These are phyloP conservation scores for Chloromyia formosa DNA, from an alignment of 2,888 invertebrate species.

Conservation along the genomic window DNA sequence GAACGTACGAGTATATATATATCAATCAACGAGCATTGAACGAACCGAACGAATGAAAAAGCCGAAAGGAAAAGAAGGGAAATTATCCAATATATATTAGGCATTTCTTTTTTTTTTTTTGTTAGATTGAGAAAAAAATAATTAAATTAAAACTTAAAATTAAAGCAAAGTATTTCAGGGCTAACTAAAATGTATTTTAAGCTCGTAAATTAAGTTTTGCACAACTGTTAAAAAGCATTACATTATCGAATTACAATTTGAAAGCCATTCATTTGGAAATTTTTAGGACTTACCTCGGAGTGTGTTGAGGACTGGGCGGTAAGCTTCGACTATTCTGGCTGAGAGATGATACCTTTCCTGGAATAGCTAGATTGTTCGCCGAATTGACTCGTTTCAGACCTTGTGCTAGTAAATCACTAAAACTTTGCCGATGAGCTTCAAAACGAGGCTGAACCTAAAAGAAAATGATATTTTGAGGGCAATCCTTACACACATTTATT, in stretches of 20 bases:
- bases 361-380: conserved; percentile 73
- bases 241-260: not conserved
- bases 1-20: not conserved
- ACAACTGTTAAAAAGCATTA: conserved; percentile 18
- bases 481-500: too few species aligned
- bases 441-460: conserved; percentile 38
- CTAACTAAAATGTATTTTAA: conserved; percentile 15
- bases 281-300: conserved; percentile 66
- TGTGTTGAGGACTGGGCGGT: conserved; percentile 80
- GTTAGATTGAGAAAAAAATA: not conserved
- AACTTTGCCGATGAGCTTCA: conserved; percentile 59
- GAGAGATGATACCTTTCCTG: conserved; percentile 66
- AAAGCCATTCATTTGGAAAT: not conserved
- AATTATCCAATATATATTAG: conserved; percentile 1
- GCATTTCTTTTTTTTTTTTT: not conserved
- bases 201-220: not conserved
- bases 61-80: conserved; percentile 20
- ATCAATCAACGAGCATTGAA: conserved; percentile 17
- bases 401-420: conserved; percentile 65
- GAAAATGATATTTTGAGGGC: not conserved
- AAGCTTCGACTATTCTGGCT: conserved; percentile 71
- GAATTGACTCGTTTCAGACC: conserved; percentile 76
- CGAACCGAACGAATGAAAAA: conserved; percentile 25
- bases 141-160: conserved; percentile 2
- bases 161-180: not conserved